A percentile compares a stretch with the other conserved stretches of the same genome.
Conservation (phyloP, 2,113 vertebrate genomes). For the Chionomys nivalis region DNA sequence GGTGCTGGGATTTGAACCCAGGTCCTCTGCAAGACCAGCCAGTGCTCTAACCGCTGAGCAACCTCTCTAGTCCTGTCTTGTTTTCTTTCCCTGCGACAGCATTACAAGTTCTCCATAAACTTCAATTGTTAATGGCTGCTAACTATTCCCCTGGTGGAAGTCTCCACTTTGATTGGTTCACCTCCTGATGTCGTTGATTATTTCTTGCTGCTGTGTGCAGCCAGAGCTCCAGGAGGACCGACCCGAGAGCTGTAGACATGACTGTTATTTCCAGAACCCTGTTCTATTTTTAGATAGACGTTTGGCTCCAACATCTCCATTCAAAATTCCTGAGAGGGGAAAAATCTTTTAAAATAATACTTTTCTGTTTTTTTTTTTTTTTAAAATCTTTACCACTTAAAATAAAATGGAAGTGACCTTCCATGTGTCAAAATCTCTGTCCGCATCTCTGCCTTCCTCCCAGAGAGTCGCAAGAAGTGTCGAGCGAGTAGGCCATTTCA, state of each 20-base stretch:
- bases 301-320: slow-evolving; percentile 78
- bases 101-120: slow-evolving; percentile 42
- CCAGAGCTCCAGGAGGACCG: background rate
- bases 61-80: background rate
- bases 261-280: slow-evolving; percentile 76
- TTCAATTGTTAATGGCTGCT: slow-evolving; percentile 38
- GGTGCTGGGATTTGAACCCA: background rate
- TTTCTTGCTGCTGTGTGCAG: background rate
- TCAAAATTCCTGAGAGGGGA: slow-evolving; percentile 77
- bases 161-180: background rate
- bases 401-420: slow-evolving; percentile 66
- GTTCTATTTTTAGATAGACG: slow-evolving; percentile 78
- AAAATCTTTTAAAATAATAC: slow-evolving; percentile 66
- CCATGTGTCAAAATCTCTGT: slow-evolving; percentile 53
- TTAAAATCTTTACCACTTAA: slow-evolving; percentile 35
- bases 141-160: slow-evolving; percentile 17
- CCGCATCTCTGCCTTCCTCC: slow-evolving; percentile 54
- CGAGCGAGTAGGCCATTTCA: background rate
- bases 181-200: background rate
- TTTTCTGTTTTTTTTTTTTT: slow-evolving; percentile 1
- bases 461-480: background rate
- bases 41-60: background rate
- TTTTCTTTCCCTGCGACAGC: background rate
- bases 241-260: slow-evolving; percentile 59
- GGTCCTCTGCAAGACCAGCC: background rate